Percentiles rank a stretch among this genome's conserved stretches.
These are phyloP conservation scores for Ceuthmochares aereus DNA, from an alignment of 2,113 vertebrate species.

Conservation along the genomic window DNA sequence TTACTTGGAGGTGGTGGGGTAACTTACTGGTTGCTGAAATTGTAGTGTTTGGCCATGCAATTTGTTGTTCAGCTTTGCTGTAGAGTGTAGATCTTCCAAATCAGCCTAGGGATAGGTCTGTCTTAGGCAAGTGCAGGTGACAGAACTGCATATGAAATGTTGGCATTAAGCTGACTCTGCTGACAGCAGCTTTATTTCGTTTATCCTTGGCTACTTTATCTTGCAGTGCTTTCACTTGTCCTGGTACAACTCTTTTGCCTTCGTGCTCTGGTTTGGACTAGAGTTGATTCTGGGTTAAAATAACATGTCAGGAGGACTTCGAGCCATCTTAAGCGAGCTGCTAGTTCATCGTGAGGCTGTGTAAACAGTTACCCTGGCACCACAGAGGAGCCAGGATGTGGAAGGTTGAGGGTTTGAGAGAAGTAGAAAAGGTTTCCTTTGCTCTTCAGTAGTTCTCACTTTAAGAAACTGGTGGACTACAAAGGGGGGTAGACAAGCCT, in stretches of 20 bases:
- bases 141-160: background rate
- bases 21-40: background rate
- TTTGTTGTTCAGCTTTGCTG: background rate
- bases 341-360: conserved; percentile 10
- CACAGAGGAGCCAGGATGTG: background rate
- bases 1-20: background rate
- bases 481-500: background rate
- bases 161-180: background rate
- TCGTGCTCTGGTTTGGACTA: background rate
- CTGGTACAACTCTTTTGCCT: background rate
- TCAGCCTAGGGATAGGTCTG: background rate
- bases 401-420: background rate
- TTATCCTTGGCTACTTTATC: background rate
- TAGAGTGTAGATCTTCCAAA: background rate
- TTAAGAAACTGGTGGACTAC: background rate
- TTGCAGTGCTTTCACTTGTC: background rate
- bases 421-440: background rate
- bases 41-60: background rate
- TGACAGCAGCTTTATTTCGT: background rate
- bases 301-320: background rate
- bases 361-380: conserved; percentile 48
- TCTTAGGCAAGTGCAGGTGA: background rate
- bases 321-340: background rate
- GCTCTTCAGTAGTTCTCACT: background rate
- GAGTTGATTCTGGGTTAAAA: conserved; percentile 12